A percentile compares a stretch with the other conserved stretches of the same genome.
Conservation (phyloP, 2,113 vertebrate genomes). For the Crocuta crocuta region DNA sequence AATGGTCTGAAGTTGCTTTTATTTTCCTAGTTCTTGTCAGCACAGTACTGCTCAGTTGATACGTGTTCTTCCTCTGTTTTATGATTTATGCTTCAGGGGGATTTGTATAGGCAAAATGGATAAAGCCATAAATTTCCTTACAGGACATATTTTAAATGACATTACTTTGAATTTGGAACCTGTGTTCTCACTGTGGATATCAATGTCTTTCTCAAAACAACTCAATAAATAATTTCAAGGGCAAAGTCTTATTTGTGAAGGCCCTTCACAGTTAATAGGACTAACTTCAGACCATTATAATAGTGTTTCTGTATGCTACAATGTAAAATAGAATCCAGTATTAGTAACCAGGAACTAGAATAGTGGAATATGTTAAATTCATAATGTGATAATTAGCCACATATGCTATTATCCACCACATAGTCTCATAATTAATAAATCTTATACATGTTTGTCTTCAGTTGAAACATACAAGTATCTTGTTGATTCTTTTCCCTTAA, state of each 20-base stretch:
- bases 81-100: constrained; percentile 55
- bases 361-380: background rate
- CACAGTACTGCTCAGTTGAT: background rate
- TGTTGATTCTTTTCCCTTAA: background rate
- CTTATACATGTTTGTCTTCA: background rate
- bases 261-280: background rate
- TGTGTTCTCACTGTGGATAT: constrained; percentile 54
- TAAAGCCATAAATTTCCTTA: constrained; percentile 35
- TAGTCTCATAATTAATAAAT: background rate
- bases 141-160: constrained; percentile 39
- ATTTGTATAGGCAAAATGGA: background rate
- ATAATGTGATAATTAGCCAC: constrained; percentile 5
- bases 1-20: constrained; percentile 9
- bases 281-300: background rate
- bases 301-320: background rate
- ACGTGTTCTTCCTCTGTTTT: constrained; percentile 46
- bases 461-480: background rate
- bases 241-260: constrained; percentile 38
- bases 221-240: constrained; percentile 65
- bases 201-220: constrained; percentile 55
- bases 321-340: background rate
- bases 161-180: constrained; percentile 57
- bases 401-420: background rate
- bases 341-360: background rate
- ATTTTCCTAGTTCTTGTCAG: constrained; percentile 27